Conservation (phyloP, 2,888 invertebrate species). For the Nyleta sp. region DNA sequence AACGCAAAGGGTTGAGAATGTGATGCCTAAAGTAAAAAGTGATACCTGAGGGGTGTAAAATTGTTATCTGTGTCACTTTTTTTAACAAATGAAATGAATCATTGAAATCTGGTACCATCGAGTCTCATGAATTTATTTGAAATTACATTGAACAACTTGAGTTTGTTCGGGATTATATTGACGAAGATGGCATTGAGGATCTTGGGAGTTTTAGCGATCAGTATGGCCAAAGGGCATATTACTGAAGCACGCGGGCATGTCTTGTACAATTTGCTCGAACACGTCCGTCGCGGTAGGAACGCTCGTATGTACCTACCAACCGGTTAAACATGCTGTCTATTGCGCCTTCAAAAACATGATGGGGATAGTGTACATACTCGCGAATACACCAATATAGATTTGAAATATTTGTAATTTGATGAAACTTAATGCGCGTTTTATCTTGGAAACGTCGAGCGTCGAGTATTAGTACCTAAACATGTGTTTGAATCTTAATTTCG, state of each 20-base stretch:
- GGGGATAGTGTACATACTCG: constrained; percentile 68
- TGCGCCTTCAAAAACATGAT: constrained; percentile 65
- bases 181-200: constrained; percentile 20
- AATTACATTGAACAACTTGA: constrained; percentile 8
- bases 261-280: constrained; percentile 80
- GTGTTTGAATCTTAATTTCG: constrained; percentile 23
- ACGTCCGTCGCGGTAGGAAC: constrained; percentile 75
- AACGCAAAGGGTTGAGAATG: too few species aligned
- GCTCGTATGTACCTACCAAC: constrained; percentile 73
- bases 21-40: too few species aligned
- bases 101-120: too few species aligned
- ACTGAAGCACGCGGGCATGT: constrained; percentile 74
- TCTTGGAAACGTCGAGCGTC: constrained; percentile 7
- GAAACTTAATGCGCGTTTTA: constrained; percentile 10
- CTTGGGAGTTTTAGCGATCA: constrained; percentile 49
- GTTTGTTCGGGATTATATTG: constrained; percentile 22
- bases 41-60: too few species aligned
- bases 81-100: too few species aligned
- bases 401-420: constrained; percentile 36
- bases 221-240: constrained; percentile 68
- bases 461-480: constrained; percentile 16
- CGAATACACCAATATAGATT: constrained; percentile 21
- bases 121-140: too few species aligned
- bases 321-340: constrained; percentile 68
- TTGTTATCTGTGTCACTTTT: too few species aligned